Percentiles rank a stretch among this genome's conserved stretches.
These are phyloP conservation scores for Carassius gibelio DNA, from an alignment of 2,113 vertebrate genomes.

Conservation along the genomic window DNA sequence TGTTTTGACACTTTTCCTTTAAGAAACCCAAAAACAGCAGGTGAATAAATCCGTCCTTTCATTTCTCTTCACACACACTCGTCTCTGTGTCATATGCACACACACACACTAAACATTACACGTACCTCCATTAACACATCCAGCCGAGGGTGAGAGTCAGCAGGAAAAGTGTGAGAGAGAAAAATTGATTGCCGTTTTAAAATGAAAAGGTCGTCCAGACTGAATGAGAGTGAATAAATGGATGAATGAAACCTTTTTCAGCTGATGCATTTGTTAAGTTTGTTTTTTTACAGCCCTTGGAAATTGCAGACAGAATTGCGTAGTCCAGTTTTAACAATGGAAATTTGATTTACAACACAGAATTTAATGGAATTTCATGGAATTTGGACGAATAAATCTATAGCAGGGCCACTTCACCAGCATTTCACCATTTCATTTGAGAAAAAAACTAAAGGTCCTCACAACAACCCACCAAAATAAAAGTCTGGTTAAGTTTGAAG, in stretches of 20 bases:
- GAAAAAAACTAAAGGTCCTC: too few relatives aligned
- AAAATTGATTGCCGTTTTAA: neutral
- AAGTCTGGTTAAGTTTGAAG: too few relatives aligned
- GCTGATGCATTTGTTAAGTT: neutral
- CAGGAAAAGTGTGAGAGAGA: neutral
- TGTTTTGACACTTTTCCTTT: constrained; percentile 5
- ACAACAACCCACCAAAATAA: too few relatives aligned
- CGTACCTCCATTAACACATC: constrained; percentile 19
- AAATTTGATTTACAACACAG: too few relatives aligned
- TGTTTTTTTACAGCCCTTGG: neutral
- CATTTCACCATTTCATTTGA: too few relatives aligned
- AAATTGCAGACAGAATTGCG: too few relatives aligned
- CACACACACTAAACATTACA: neutral
- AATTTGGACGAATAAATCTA: too few relatives aligned
- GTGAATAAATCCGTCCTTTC: neutral
- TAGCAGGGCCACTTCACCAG: too few relatives aligned
- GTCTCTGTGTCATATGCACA: neutral
- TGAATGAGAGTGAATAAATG: constrained; percentile 24
- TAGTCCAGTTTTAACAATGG: too few relatives aligned
- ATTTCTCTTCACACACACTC: neutral
- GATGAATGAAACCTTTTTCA: neutral
- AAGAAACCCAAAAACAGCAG: neutral
- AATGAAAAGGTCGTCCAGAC: constrained; percentile 2
- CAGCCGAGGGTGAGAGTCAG: neutral
- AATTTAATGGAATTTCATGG: too few relatives aligned